These are phyloP conservation scores for Drosophila subquinaria DNA, from an alignment of 2,888 invertebrate species.

Conservation along the genomic window DNA sequence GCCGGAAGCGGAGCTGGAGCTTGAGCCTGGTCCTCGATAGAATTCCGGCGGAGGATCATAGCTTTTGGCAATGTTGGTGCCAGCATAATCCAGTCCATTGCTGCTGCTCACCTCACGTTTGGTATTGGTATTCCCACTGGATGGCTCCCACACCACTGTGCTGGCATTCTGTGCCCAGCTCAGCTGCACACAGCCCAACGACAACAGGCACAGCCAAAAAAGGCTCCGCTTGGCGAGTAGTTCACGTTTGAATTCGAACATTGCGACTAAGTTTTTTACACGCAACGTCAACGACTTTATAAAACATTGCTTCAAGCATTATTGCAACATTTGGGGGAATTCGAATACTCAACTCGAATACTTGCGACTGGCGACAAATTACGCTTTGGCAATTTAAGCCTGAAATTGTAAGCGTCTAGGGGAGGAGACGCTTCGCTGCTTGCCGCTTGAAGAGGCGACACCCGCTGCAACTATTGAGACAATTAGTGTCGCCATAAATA, in stretches of 20 bases:
- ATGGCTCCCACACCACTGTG: conserved; percentile 51
- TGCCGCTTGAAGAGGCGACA: conserved; percentile 19
- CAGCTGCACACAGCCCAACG: background rate
- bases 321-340: conserved; percentile 37
- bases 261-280: conserved; percentile 69
- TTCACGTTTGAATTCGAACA: conserved; percentile 55
- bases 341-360: conserved; percentile 5
- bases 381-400: conserved; percentile 80
- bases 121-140: conserved; percentile 22
- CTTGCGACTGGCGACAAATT: conserved; percentile 81
- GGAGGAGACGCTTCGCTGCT: conserved; percentile 44
- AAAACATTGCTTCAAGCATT: conserved; percentile 52
- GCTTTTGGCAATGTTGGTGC: conserved; percentile 71
- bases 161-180: conserved; percentile 50
- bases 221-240: conserved; percentile 35
- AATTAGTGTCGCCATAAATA: conserved; percentile 80
- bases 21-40: conserved; percentile 77
- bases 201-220: conserved; percentile 25
- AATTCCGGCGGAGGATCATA: conserved; percentile 83
- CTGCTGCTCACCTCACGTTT: conserved; percentile 41
- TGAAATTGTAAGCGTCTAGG: conserved; percentile 60
- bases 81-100: conserved; percentile 60
- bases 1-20: conserved; percentile 8
- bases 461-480: conserved; percentile 47
- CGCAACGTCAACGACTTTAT: conserved; percentile 71